These are phyloP conservation scores for Drosophila tristis DNA, from an alignment of 1,140 invertebrate genomes.

Conservation along the genomic window DNA sequence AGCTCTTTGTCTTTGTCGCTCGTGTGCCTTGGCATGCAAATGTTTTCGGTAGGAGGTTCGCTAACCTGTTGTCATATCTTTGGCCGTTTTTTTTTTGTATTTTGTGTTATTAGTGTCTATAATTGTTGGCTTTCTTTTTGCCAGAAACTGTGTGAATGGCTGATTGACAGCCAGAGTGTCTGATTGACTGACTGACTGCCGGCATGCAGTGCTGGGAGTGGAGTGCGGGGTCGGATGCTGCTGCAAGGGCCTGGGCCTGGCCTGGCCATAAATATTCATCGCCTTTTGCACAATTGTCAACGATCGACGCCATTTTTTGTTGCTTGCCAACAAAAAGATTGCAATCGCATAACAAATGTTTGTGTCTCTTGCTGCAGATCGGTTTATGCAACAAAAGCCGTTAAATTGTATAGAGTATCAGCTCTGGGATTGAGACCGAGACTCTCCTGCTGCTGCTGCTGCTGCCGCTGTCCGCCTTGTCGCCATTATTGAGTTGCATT, in stretches of 20 bases:
- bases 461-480: slow-evolving; percentile 50
- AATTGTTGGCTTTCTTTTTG: slow-evolving; percentile 78
- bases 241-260: slow-evolving; percentile 25
- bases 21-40: slow-evolving; percentile 56
- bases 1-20: slow-evolving; percentile 16
- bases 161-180: slow-evolving; percentile 38
- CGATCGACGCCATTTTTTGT: slow-evolving; percentile 72
- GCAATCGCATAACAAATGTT: slow-evolving; percentile 81
- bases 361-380: slow-evolving; percentile 52
- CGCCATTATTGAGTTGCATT: slow-evolving; percentile 76
- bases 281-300: slow-evolving; percentile 74
- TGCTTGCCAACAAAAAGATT: slow-evolving; percentile 48
- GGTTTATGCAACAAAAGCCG: slow-evolving; percentile 81
- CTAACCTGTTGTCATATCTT: slow-evolving; percentile 79
- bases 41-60: slow-evolving; percentile 60
- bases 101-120: slow-evolving; percentile 68
- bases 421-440: slow-evolving; percentile 11
- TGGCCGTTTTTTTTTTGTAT: slow-evolving; percentile 47
- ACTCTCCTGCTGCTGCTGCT: slow-evolving; percentile 9
- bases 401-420: slow-evolving; percentile 75
- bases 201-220: not conserved
- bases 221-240: slow-evolving; percentile 40
- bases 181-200: slow-evolving; percentile 53
- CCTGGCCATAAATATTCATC: slow-evolving; percentile 66
- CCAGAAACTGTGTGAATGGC: slow-evolving; percentile 38